Conservation (phyloP, 2,888 invertebrate species). For the Andrena hattorfiana region DNA sequence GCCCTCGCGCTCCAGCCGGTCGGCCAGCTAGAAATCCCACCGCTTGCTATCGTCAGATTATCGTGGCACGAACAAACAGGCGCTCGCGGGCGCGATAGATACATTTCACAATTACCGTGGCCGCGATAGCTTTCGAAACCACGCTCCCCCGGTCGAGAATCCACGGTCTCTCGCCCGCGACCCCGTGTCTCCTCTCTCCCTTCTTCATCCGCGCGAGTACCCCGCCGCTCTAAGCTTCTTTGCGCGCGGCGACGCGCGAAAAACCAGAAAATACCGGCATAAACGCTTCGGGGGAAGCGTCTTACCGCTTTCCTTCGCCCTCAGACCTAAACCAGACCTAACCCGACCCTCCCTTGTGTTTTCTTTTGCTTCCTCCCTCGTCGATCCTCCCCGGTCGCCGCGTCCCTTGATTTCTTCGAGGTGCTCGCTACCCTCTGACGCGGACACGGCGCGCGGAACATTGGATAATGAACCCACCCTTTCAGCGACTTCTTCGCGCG, state of each 20-base stretch:
- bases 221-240: not conserved
- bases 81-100: conserved; percentile 5
- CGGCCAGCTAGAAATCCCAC: conserved; percentile 21
- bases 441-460: conserved; percentile 18
- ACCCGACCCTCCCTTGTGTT: not conserved
- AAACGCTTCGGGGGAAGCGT: not conserved
- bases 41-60: conserved; percentile 24
- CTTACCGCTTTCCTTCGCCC: conserved; percentile 2
- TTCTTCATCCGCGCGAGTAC: not conserved
- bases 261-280: conserved; percentile 1
- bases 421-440: not conserved
- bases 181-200: too few species aligned
- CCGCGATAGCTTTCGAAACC: conserved; percentile 7
- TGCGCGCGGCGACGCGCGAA: not conserved
- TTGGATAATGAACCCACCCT: conserved; percentile 54
- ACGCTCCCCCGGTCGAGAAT: not conserved
- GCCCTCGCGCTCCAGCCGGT: conserved; percentile 12
- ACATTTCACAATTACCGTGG: conserved; percentile 42
- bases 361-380: conserved; percentile 1
- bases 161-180: not conserved
- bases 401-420: not conserved
- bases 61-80: conserved; percentile 17
- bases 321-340: not conserved
- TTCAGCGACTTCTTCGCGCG: not conserved
- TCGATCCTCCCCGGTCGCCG: conserved; percentile 3